phyloP scores from a whole-genome alignment of 2,888 invertebrate genomes.

The Erebia epiphron region DNA sequence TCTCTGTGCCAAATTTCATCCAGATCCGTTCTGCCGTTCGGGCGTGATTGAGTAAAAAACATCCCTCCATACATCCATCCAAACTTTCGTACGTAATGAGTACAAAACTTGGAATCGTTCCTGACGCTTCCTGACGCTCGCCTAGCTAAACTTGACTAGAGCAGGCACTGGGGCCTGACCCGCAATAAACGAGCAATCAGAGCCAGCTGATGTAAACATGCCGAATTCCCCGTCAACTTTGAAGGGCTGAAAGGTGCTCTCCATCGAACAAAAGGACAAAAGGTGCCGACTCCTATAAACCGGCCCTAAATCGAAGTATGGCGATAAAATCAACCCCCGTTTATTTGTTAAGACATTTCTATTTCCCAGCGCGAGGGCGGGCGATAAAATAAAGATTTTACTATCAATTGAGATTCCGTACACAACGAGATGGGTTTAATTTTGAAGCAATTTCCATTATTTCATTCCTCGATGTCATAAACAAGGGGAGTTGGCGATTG shows the following conservation, averaged over 20 bases:
- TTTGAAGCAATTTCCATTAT: conserved; percentile 36
- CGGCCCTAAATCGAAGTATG: not conserved
- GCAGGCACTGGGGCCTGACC: not conserved
- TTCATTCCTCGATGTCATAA: conserved; percentile 31
- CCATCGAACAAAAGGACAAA: not conserved
- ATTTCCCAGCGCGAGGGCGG: conserved; percentile 14
- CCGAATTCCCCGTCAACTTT: not conserved
- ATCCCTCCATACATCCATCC: no score
- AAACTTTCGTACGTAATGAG: no score
- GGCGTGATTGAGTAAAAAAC: no score
- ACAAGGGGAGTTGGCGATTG: conserved; percentile 26
- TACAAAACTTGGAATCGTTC: no score
- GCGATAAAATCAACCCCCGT: conserved; percentile 21
- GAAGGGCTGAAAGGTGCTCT: not conserved
- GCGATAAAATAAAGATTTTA: conserved; percentile 26
- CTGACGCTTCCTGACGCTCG: not conserved
- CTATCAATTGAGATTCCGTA: conserved; percentile 21
- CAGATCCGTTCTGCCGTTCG: no score
- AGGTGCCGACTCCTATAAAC: conserved; percentile 8
- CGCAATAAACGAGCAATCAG: not conserved
- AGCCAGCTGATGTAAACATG: not conserved
- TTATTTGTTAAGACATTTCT: conserved; percentile 26
- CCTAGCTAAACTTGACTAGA: not conserved
- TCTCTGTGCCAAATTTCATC: no score
- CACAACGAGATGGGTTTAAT: conserved; percentile 27